These are phyloP conservation scores for Eumerus sabulonum DNA, from an alignment of 2,888 invertebrate genomes.

Conservation along the genomic window DNA sequence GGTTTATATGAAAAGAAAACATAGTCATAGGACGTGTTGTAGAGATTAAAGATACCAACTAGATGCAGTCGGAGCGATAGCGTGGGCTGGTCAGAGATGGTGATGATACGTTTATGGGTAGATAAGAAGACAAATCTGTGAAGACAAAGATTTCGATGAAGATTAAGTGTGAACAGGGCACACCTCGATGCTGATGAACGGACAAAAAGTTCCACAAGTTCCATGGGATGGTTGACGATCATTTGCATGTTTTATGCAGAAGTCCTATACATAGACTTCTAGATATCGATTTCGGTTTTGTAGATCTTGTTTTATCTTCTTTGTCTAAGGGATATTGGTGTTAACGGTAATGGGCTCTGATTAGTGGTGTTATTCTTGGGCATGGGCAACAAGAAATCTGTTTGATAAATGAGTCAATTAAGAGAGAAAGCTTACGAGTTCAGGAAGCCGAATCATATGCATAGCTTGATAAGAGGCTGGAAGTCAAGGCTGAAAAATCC, in stretches of 20 bases:
- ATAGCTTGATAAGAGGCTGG: too few species aligned
- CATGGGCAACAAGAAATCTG: too few species aligned
- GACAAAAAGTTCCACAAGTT: neutral
- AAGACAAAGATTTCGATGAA: conserved; percentile 55
- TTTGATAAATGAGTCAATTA: too few species aligned
- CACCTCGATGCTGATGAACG: conserved; percentile 34
- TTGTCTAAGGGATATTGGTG: neutral
- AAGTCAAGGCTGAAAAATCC: too few species aligned
- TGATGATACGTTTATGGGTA: conserved; percentile 57
- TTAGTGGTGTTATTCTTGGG: too few species aligned
- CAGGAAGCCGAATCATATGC: too few species aligned
- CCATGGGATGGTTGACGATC: conserved; percentile 1
- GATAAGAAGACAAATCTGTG: conserved; percentile 59
- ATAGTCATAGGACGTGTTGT: conserved; percentile 61
- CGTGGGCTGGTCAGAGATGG: conserved; percentile 49
- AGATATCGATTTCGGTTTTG: conserved; percentile 3
- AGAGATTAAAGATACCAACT: conserved; percentile 33
- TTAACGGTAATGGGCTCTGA: too few species aligned
- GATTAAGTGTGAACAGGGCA: conserved; percentile 56
- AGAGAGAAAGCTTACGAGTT: too few species aligned
- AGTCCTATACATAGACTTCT: conserved; percentile 14
- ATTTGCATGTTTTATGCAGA: conserved; percentile 38
- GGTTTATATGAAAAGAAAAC: conserved; percentile 20
- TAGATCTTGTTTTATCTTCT: neutral
- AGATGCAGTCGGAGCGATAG: conserved; percentile 39